These are phyloP conservation scores for Rhopalosiphum nymphaeae DNA, from an alignment of 2,888 invertebrate genomes.

Conservation along the genomic window DNA sequence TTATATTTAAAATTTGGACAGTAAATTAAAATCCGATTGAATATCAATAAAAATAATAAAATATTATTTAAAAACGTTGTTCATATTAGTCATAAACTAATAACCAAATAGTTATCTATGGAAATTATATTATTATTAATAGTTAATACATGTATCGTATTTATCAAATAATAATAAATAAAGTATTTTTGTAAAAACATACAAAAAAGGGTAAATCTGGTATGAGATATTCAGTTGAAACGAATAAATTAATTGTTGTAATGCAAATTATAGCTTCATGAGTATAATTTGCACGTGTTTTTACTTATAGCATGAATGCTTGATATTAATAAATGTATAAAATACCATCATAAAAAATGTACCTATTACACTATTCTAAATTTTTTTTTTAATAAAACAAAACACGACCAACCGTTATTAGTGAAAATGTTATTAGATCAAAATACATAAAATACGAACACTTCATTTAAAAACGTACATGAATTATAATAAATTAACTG, in stretches of 20 bases:
- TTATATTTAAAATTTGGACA: neutral
- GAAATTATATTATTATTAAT: neutral
- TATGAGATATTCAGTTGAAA: neutral
- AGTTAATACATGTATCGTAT: neutral
- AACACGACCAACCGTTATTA: neutral
- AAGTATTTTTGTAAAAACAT: neutral
- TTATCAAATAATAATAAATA: neutral
- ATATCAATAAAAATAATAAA: neutral
- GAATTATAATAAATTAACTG: neutral
- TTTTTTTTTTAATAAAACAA: neutral
- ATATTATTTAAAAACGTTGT: neutral
- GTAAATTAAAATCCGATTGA: neutral
- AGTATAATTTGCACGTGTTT: constrained; percentile 30
- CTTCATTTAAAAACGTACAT: neutral
- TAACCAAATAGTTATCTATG: neutral
- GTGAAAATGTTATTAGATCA: neutral
- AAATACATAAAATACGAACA: neutral
- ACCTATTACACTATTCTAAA: neutral
- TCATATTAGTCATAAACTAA: neutral
- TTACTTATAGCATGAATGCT: neutral
- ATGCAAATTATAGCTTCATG: neutral
- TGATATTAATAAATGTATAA: neutral
- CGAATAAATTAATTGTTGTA: neutral
- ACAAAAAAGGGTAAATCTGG: constrained; percentile 30
- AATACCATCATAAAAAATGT: neutral